Percentiles rank a stretch among this genome's conserved stretches.
These are phyloP conservation scores for Brachyopa scutellaris DNA, from an alignment of 2,888 invertebrate species.

Conservation along the genomic window DNA sequence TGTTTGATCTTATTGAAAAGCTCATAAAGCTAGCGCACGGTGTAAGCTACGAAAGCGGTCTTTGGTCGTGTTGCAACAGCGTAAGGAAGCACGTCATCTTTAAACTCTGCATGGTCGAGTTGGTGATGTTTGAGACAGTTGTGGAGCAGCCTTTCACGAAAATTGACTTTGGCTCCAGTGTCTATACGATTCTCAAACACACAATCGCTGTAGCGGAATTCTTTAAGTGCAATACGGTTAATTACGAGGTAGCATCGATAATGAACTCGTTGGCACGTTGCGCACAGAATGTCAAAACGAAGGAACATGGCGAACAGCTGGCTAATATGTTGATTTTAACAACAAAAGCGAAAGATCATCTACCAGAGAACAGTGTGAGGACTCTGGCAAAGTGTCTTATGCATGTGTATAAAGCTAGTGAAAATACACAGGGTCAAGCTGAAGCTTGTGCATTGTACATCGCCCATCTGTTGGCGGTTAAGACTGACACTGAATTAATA, in stretches of 20 bases:
- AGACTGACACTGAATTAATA: constrained; percentile 42
- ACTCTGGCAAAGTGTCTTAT: constrained; percentile 69
- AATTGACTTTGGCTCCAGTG: constrained; percentile 16
- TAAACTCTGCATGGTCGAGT: constrained; percentile 73
- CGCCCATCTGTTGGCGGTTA: constrained; percentile 52
- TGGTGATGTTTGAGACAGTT: constrained; percentile 54
- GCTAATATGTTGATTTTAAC: constrained; percentile 73
- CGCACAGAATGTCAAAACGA: constrained; percentile 51
- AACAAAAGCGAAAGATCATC: constrained; percentile 73
- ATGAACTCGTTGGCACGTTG: constrained; percentile 64
- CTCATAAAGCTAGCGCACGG: constrained; percentile 73
- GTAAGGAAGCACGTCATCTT: constrained; percentile 77
- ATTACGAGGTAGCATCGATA: constrained; percentile 63
- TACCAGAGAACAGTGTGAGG: constrained; percentile 70
- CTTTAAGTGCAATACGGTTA: constrained; percentile 74
- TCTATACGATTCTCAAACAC: constrained; percentile 73
- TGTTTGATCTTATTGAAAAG: constrained; percentile 75
- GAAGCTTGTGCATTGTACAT: constrained; percentile 74
- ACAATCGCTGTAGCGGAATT: constrained; percentile 75
- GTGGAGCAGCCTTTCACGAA: constrained; percentile 32
- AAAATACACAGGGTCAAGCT: constrained; percentile 43
- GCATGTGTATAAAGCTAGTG: constrained; percentile 75
- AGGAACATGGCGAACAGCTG: constrained; percentile 72
- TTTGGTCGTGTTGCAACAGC: constrained; percentile 77
- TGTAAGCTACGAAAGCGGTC: constrained; percentile 73